Base-by-base conservation (phyloP, 2,888 invertebrate genomes). In the Leucania comma region DNA sequence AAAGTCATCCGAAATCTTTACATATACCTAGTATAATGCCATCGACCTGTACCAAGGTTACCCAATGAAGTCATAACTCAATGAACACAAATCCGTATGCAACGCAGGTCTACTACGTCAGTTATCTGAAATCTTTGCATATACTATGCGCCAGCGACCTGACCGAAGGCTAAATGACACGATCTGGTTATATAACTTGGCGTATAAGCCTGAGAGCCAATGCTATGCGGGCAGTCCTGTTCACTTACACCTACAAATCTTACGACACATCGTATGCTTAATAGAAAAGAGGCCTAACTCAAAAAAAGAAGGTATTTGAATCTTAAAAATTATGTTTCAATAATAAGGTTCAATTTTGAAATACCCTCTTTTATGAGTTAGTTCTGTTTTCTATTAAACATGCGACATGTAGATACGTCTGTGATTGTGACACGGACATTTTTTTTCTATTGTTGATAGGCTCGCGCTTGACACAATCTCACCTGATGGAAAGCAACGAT, bases 131-230 rank as follows among this genome's bases (percentile, higher is more conserved):
- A 67, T 66, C 84, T 73, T 78, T 60, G 75, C 85, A 77, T 90
- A 87, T 91, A 91, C 92, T 92, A 79, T 68, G 78, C 79, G 90
- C 71, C 90, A 90, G 85, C 92, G 93, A 93, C 94, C 93, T 83
- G 85, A 71, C 56, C 85, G 93, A 94, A 94, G 94, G 93, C 90
- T 93, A 87, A 68, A 65, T 82, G 80, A 53, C 38, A 14, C 32
- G 48, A 84, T 78, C 78, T 82, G 78, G 83, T 92, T 91, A 89
- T 86, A 89, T 92, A 92, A 91, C 87, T 72, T 72, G 80, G 61
- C 71, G 76, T 72, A 80, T 53, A 68, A 77, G 73, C 72, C 65
- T 63, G 74, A 68, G 71, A 67, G 68, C 51, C 63, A 72, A 71
- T 75, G 68, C 24, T 67, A 58, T 65, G 67, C 59, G 64, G 60